These are phyloP conservation scores for Cotesia glomerata DNA, from an alignment of 1,140 invertebrate species.

Conservation along the genomic window DNA sequence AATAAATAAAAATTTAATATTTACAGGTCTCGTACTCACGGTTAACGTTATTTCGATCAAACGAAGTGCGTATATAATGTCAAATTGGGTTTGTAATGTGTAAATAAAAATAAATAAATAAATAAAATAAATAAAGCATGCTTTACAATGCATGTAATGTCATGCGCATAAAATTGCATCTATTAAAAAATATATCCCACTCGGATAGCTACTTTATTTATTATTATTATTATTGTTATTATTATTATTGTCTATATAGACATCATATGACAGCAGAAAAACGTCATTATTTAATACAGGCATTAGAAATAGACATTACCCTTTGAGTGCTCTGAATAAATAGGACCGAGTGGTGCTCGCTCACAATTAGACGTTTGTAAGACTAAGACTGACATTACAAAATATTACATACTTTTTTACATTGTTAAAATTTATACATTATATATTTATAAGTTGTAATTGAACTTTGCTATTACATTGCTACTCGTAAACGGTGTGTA, in stretches of 20 bases:
- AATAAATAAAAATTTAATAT: conserved; percentile 8
- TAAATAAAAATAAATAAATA: neutral
- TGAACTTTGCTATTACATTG: no score
- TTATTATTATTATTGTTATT: no score
- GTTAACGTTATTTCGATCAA: conserved; percentile 27
- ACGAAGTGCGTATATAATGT: conserved; percentile 25
- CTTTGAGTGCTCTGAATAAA: conserved; percentile 25
- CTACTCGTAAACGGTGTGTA: neutral
- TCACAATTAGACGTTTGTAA: conserved; percentile 13
- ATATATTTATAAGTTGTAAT: no score
- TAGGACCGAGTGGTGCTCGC: conserved; percentile 6
- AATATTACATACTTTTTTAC: neutral
- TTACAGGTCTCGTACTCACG: conserved; percentile 28
- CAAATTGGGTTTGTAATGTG: neutral
- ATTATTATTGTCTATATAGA: no score
- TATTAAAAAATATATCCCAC: neutral
- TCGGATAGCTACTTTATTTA: no score
- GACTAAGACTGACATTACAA: neutral
- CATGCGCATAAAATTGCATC: neutral
- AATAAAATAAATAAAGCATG: neutral
- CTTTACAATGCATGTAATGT: neutral
- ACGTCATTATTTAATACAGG: neutral
- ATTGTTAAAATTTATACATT: no score
- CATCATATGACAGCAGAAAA: neutral
- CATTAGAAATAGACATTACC: conserved; percentile 26